Evolutionary conservation across 2,888 invertebrate species (phyloP), one percentile per base, ranked within the genome.

Genomic region (Hipparchia semele): DNA sequence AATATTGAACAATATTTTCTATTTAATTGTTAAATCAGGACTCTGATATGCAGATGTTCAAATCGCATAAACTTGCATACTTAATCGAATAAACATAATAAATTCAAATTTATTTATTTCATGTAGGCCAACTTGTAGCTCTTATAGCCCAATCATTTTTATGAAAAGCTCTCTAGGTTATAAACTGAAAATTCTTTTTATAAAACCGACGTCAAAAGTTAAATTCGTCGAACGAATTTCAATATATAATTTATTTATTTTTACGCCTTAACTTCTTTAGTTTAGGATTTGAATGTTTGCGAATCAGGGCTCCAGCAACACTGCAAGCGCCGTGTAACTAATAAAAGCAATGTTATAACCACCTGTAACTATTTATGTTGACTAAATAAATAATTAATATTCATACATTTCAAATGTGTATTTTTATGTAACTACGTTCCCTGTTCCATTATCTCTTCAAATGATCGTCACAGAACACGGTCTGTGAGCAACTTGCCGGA

Each of bases 341-440:
- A 83, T 80, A 77, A 39, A 79, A 59, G 78, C 79, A 80, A 82
- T 81, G 80, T 82, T 83, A 82, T 80, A 80, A 83, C 82, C 83
- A 83, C 80, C 83, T 84, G 82, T 85, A 86, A 84, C 83, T 81
- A 78, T 83, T 83, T 83, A 84, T 84, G 89, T 89, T 89, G 88
- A 89, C 85, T 88, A 88, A 90, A 90, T 90, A 88, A 90, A 90
- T 84, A 83, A 83, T 79, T 77, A 84, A 79, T 23, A 23, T 79
- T 77, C 84, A 79, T 81, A 84, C 83, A 58, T 82, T 83, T 81
- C 61, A 10, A 51, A 78, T 78, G 49, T 72, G 76, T 7, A 10
- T 33, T 62, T 62, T 64, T 71, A 65, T 60, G 45, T 49, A 56
- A 13, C 39, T 6, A 58, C 3, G 1, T 23, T 23, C 58, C 58